Base-by-base conservation (phyloP, 2,888 invertebrate genomes). In the Macaria notata region DNA sequence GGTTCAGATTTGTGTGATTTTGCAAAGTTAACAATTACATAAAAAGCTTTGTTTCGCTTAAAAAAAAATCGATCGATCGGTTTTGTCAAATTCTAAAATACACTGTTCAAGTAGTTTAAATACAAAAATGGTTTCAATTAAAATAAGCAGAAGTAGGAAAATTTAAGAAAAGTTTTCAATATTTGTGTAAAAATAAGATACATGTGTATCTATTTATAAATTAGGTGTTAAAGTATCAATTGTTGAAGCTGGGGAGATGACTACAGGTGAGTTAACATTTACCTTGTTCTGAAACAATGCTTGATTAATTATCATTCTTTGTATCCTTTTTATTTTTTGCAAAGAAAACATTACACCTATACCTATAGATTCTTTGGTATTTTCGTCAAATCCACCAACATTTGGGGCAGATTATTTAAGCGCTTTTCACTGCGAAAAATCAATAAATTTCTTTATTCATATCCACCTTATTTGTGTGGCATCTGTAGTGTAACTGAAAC, bases 261-360 rank as follows among this genome's bases (percentile, higher is more conserved):
- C 86, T 41, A 81, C 79, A 72, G 89, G 89, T 89, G 66, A 88
- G 88, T 76, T 33, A n/a, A 42, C 33, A 36, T 36, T 36, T 36
- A 36, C 4, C 7, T 19, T 19, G 2, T 19, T 19, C 19, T 19
- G 19, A 19, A 19, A 19, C 19, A 19, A 19, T 19, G 19, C 19
- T 19, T 19, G 19, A 19, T 19, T 19, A 19, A 19, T 19, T 19
- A 19, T 19, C 19, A 19, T 19, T 19, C 19, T 19, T 19, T 19
- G 19, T 19, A 19, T 19, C 19, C 19, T 19, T 19, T 19, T 19
- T 19, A 19, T 19, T 19, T 19, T 19, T 19, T 19, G 19, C 19
- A 19, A 19, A 19, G 19, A 19, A 19, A 19, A 19, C 19, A 19
- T 19, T 19, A 19, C 19, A 19, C 19, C 19, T 1, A 19, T 19